Percentiles rank a stretch among this genome's conserved stretches.
Conservation (phyloP, 2,888 invertebrate genomes). For the Tetranychus piercei region DNA sequence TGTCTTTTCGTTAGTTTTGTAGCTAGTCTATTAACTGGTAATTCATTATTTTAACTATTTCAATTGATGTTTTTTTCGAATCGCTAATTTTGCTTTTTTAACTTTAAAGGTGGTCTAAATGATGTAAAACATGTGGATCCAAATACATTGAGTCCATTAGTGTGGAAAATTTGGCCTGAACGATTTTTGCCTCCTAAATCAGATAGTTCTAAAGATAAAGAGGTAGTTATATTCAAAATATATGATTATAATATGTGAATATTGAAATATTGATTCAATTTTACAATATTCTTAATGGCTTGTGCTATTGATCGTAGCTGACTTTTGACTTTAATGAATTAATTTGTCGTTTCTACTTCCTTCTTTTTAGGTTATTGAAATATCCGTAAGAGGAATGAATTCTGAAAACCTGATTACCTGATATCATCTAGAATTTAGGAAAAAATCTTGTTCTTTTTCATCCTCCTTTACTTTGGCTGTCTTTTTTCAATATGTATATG, state of each 20-base stretch:
- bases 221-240: not conserved
- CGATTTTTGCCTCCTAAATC: not conserved
- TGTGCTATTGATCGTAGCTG: too few relatives aligned
- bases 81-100: too few relatives aligned
- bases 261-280: too few relatives aligned
- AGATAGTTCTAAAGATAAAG: not conserved
- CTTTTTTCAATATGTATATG: not conserved
- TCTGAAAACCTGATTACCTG: not conserved
- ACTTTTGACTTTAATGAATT: too few relatives aligned
- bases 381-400: not conserved
- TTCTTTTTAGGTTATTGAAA: not conserved
- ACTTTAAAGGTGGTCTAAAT: not conserved
- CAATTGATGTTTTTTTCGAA: not conserved
- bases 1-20: slow-evolving; percentile 19
- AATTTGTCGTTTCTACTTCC: too few relatives aligned
- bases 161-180: slow-evolving; percentile 4
- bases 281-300: too few relatives aligned
- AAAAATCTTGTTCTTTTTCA: too few relatives aligned
- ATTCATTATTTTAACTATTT: not conserved
- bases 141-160: not conserved
- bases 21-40: slow-evolving; percentile 7
- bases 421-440: not conserved
- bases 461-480: too few relatives aligned
- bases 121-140: not conserved
- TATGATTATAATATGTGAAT: too few relatives aligned